phyloP scores from a whole-genome alignment of 2,888 invertebrate genomes.

The Diadegma fenestrale region DNA sequence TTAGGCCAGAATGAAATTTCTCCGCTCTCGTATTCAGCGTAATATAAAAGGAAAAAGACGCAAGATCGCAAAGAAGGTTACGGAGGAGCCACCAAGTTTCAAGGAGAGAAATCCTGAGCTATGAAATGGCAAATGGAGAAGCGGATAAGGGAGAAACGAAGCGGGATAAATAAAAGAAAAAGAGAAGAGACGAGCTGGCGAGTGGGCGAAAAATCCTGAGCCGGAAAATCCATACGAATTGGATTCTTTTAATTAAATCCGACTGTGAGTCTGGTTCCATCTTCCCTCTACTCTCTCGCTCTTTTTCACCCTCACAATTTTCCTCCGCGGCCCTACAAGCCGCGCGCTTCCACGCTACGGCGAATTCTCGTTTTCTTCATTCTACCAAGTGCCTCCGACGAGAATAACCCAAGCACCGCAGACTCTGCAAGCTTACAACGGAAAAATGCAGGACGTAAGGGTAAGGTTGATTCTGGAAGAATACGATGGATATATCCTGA shows the following conservation, averaged over 20 bases:
- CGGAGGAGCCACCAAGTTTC: slow-evolving; percentile 49
- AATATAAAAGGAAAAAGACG: slow-evolving; percentile 4
- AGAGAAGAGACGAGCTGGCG: slow-evolving; percentile 43
- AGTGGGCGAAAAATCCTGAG: slow-evolving; percentile 67
- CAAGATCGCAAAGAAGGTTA: slow-evolving; percentile 20
- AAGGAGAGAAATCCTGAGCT: slow-evolving; percentile 63
- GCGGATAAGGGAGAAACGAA: slow-evolving; percentile 54
- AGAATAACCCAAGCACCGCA: slow-evolving; percentile 30
- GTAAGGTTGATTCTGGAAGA: slow-evolving; percentile 50
- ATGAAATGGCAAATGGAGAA: slow-evolving; percentile 59
- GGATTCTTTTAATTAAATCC: slow-evolving; percentile 69
- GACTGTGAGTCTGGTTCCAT: slow-evolving; percentile 50
- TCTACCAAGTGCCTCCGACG: slow-evolving; percentile 49
- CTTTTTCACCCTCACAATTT: slow-evolving; percentile 20
- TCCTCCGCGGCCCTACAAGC: slow-evolving; percentile 43
- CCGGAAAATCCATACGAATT: slow-evolving; percentile 70
- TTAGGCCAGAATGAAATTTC: slow-evolving; percentile 35
- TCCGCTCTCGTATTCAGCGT: slow-evolving; percentile 22
- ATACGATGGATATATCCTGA: slow-evolving; percentile 45
- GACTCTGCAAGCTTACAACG: not conserved
- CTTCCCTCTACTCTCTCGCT: slow-evolving; percentile 30
- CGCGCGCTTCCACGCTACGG: slow-evolving; percentile 52
- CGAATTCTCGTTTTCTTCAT: slow-evolving; percentile 67
- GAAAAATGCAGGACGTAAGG: slow-evolving; percentile 59
- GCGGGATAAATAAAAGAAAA: slow-evolving; percentile 23